phyloP scores from a whole-genome alignment of 2,888 invertebrate genomes.

The Lasioglossum pauxillum region DNA sequence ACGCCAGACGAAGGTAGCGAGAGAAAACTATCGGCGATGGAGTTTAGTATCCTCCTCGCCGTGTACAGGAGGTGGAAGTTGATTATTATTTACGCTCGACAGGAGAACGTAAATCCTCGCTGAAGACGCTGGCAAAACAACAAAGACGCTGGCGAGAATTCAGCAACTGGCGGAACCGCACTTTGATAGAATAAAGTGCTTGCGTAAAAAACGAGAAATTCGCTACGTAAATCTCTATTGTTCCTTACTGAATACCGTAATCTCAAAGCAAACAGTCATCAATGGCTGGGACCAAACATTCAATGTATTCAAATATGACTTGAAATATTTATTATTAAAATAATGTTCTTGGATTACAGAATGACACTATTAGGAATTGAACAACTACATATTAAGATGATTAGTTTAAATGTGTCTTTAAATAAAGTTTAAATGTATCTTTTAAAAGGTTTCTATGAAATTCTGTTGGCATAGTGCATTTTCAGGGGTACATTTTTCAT shows the following conservation, averaged over 20 bases:
- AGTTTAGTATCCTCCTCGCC: slow-evolving; percentile 54
- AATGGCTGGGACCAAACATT: background rate
- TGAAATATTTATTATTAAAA: background rate
- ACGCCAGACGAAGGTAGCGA: slow-evolving; percentile 39
- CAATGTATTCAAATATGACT: background rate
- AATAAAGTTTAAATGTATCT: too few species aligned
- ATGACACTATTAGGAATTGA: background rate
- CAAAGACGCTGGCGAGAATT: slow-evolving; percentile 18
- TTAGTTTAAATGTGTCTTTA: too few species aligned
- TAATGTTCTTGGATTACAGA: background rate
- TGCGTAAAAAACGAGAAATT: background rate
- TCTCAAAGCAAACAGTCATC: background rate
- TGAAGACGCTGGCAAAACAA: slow-evolving; percentile 55
- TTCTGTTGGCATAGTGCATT: background rate
- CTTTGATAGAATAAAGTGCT: slow-evolving; percentile 16
- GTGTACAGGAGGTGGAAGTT: slow-evolving; percentile 55
- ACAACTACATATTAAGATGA: background rate
- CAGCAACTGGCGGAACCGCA: slow-evolving; percentile 32
- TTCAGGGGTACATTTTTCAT: background rate
- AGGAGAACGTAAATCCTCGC: slow-evolving; percentile 72
- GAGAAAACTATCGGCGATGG: slow-evolving; percentile 55
- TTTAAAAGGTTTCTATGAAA: background rate
- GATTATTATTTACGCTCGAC: slow-evolving; percentile 77
- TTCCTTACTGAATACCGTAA: background rate
- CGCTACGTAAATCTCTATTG: background rate